These are phyloP conservation scores for Ciona savignyi DNA, from an alignment of 23 tunicate species.

Conservation along the genomic window DNA sequence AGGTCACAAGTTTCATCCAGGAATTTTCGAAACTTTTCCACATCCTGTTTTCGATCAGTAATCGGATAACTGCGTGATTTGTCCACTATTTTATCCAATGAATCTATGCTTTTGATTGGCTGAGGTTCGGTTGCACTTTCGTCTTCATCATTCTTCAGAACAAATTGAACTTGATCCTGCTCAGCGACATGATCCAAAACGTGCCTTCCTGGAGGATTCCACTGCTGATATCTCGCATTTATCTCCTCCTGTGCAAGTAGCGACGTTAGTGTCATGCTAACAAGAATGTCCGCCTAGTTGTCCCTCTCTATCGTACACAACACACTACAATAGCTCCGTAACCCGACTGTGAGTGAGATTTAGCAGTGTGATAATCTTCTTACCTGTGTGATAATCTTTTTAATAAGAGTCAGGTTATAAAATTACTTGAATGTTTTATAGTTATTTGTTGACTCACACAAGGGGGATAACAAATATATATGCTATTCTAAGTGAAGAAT, in stretches of 20 bases:
- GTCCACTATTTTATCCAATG: conserved; percentile 13
- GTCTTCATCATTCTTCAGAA: background rate
- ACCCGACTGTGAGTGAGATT: too few relatives aligned
- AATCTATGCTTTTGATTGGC: conserved; percentile 3
- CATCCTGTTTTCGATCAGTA: conserved; percentile 2
- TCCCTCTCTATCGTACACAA: too few relatives aligned
- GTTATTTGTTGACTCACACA: too few relatives aligned
- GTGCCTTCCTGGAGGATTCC: conserved; percentile 17
- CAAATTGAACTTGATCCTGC: background rate
- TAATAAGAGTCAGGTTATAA: too few relatives aligned
- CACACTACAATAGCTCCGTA: too few relatives aligned
- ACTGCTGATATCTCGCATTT: background rate
- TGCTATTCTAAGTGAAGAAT: too few relatives aligned
- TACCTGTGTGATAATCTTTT: too few relatives aligned
- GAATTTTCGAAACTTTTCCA: conserved; percentile 11
- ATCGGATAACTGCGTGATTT: conserved; percentile 19
- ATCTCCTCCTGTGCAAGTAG: conserved; percentile 18
- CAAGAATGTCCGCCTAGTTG: too few relatives aligned
- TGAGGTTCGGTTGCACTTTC: background rate
- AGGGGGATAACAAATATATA: too few relatives aligned
- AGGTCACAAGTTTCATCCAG: conserved; percentile 47
- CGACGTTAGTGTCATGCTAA: too few relatives aligned
- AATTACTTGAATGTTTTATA: too few relatives aligned
- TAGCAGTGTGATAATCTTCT: too few relatives aligned
- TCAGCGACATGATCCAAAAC: background rate